Base-by-base conservation (phyloP, 2,888 invertebrate genomes). In the Drosophila vallismaia region DNA sequence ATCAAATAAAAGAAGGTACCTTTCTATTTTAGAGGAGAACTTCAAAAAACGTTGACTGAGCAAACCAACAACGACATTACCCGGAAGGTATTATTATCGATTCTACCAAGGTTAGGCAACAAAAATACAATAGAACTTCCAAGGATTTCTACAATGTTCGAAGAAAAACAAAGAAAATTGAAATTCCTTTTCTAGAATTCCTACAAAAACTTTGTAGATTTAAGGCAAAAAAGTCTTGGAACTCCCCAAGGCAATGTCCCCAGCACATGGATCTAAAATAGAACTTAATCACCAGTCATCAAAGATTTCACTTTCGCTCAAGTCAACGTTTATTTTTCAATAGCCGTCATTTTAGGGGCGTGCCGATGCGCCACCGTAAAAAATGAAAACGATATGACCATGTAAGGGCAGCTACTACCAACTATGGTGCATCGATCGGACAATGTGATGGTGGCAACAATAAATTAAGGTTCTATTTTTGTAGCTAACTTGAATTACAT, bases 401-500 rank as follows among this genome's bases (percentile, higher is more conserved):
- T 86, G 78, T 84, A 88, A 72, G 87, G 87, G 62, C 84, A 73
- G 40, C 63, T 52, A 44, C 53, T 50, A 49, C 26, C 48, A 58
- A 46, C 40, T 50, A 46, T 19, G 26, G 59, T 7, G 38, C 26
- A 29, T 29, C 42, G 42, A 53, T 28, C 42, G 49, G 42, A 68
- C 76, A 51, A 49, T 48, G 55, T 40, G 67, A 63, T 68, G 70
- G 82, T 48, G 66, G 83, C 71, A 77, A 88, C 78, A 80, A 84
- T 84, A 84, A 84, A 84, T 84, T 86, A 88, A 84, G 85, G 81
- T 84, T 86, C 84, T 84, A 84, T 84, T 84, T 84, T 84, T 84
- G 87, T 75, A 88, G 84, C 73, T 80, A 84, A 72, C 87, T 86
- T 84, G 84, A 80, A 80, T 88, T 86, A 77, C 83, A 74, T 67